Evolutionary conservation across 1,140 invertebrate species (phyloP), one percentile per base, ranked within the genome.

Genomic region (Bombus confusus): DNA sequence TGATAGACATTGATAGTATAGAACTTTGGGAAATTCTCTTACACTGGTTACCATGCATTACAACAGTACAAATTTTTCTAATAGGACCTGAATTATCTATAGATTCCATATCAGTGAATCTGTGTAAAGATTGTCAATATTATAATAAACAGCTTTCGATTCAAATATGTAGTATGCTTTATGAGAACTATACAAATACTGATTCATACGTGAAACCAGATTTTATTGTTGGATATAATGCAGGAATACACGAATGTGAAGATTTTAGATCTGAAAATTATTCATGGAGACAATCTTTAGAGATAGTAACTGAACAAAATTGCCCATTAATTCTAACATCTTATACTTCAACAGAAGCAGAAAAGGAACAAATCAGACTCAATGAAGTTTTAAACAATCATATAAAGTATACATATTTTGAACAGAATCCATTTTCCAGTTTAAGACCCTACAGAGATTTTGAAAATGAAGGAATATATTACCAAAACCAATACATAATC

Each of bases 401-500:
- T 31, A 28, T 91, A 13, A 84, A 87, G 18, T 91, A 72, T 79
- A 12, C 89, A 75, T 92, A 74, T 28, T 88, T 83, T 18, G 89
- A 90, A 78, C 76, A 79, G 39, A 95, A 95, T 90, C 90, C 90
- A 39, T 95, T 92, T 78, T 91, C 91, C 0, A 93, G 93, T 85
- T 78, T 93, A 39, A 91, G 92, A 86, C 93, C 93, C 6, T 88
- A 92, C 59, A 92, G 94, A 86, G 92, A 93, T 87, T 93, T 92
- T 87, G 93, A 93, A 64, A 89, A 72, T 39, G 93, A 93, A 52
- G 86, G 83, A 0, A 83, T 94, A 72, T 94, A 87, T 80, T 94
- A 93, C 87, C 91, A 91, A 62, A 94, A 95, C 91, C 90, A 94
- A 34, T 93, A 91, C 85, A 12, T 95, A 57, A 90, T 90, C 76